Conservation (phyloP, 2,888 invertebrate species). For the Drosophila aldrichi region DNA sequence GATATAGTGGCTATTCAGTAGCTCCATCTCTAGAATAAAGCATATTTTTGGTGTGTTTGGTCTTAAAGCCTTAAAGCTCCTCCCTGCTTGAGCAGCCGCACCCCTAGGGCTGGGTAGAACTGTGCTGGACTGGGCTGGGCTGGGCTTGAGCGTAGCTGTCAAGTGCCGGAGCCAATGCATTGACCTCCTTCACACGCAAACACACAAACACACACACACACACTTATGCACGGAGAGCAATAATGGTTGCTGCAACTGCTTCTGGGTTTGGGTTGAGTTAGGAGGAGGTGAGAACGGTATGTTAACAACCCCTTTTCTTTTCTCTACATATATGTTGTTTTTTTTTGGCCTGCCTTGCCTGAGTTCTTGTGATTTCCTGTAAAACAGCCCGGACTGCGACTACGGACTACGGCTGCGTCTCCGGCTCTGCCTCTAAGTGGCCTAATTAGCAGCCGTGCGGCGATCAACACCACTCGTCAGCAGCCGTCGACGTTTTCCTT, state of each 20-base stretch:
- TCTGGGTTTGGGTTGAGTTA: neutral
- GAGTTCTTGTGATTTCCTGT: slow-evolving; percentile 69
- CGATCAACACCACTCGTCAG: slow-evolving; percentile 81
- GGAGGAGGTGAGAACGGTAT: neutral
- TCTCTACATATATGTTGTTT: neutral
- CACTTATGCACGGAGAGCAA: slow-evolving; percentile 67
- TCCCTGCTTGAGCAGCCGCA: slow-evolving; percentile 12
- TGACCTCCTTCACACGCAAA: slow-evolving; percentile 69
- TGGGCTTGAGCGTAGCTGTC: slow-evolving; percentile 48
- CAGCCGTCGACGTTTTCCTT: slow-evolving; percentile 27
- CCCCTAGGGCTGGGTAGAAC: slow-evolving; percentile 4
- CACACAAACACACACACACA: slow-evolving; percentile 41
- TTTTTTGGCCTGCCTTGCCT: slow-evolving; percentile 32
- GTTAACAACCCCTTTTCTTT: slow-evolving; percentile 51
- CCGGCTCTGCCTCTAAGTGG: slow-evolving; percentile 69
- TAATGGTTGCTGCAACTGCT: slow-evolving; percentile 63
- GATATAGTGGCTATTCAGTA: too few relatives aligned
- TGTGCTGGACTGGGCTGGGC: slow-evolving; percentile 2
- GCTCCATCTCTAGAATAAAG: neutral
- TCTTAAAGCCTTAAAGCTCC: slow-evolving; percentile 28
- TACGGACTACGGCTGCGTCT: slow-evolving; percentile 2
- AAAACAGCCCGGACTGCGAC: slow-evolving; percentile 57
- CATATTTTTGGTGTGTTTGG: neutral
- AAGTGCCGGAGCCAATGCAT: slow-evolving; percentile 68
- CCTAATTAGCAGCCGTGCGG: slow-evolving; percentile 82